phyloP scores from a whole-genome alignment of 2,888 invertebrate genomes.

The Maniola hyperantus region DNA sequence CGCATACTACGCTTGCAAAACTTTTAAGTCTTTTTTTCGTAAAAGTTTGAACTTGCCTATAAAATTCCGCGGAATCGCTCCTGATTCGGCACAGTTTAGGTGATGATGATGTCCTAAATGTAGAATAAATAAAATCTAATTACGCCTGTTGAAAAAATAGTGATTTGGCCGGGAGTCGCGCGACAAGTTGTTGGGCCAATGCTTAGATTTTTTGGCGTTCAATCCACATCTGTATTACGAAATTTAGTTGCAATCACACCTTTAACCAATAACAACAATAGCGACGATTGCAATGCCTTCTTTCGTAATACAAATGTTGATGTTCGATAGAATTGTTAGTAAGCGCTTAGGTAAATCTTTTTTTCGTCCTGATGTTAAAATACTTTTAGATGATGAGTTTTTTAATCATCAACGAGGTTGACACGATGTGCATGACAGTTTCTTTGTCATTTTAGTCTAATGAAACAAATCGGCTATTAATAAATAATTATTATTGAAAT shows the following conservation, averaged over 20 bases:
- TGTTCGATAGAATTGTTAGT: constrained; percentile 13
- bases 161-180: constrained; percentile 11
- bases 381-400: constrained; percentile 13
- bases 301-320: constrained; percentile 1
- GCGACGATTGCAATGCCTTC: neutral
- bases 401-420: neutral
- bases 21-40: neutral
- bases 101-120: neutral
- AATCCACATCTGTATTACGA: constrained; percentile 10
- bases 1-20: neutral
- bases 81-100: neutral
- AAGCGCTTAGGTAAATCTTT: constrained; percentile 20
- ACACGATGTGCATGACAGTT: neutral
- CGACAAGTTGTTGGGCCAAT: constrained; percentile 16
- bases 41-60: neutral
- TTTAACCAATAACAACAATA: neutral
- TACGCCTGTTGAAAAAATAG: constrained; percentile 8
- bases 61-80: neutral
- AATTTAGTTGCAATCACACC: neutral
- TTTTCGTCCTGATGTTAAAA: constrained; percentile 20
- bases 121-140: constrained; percentile 7
- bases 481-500: neutral
- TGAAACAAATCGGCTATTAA: constrained; percentile 1
- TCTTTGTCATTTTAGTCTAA: neutral
- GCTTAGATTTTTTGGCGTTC: constrained; percentile 20